A percentile compares a stretch with the other conserved stretches of the same genome.
Evolutionary conservation across 2,797 vertebrate genomes (phyloP).

Genomic region (Falco rusticolus): DNA sequence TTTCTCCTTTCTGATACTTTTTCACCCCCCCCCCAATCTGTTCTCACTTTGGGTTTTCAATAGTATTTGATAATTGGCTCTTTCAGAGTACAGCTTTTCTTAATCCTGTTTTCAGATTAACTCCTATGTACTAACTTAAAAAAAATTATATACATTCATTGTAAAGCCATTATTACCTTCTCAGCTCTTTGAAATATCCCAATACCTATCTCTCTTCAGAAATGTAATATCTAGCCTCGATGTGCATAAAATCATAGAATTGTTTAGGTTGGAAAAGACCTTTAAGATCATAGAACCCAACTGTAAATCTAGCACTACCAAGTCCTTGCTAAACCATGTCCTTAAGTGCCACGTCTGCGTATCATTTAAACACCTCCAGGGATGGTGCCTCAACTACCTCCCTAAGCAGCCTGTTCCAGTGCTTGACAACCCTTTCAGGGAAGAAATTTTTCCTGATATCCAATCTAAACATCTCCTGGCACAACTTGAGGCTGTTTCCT

Average conservation of each 20-base stretch:
- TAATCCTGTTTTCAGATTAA: not conserved
- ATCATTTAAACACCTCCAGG: not conserved
- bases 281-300: too few relatives aligned
- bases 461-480: not conserved
- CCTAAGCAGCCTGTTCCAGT: not conserved
- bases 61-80: not conserved
- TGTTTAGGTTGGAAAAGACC: not conserved
- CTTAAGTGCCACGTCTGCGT: too few relatives aligned
- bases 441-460: not conserved
- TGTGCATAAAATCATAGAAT: too few relatives aligned
- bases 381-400: not conserved
- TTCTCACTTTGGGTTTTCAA: not conserved
- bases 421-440: not conserved
- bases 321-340: not conserved
- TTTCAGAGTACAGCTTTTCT: not conserved
- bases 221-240: not conserved
- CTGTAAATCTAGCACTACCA: not conserved
- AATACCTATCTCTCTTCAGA: not conserved
- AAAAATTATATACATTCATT: fast-evolving
- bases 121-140: not conserved
- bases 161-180: not conserved
- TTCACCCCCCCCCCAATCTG: not conserved
- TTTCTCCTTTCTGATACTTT: not conserved
- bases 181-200: not conserved
- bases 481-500: not conserved